A percentile compares a stretch with the other conserved stretches of the same genome.
Conservation (phyloP, 2,888 invertebrate species). For the Thymelicus sylvestris region DNA sequence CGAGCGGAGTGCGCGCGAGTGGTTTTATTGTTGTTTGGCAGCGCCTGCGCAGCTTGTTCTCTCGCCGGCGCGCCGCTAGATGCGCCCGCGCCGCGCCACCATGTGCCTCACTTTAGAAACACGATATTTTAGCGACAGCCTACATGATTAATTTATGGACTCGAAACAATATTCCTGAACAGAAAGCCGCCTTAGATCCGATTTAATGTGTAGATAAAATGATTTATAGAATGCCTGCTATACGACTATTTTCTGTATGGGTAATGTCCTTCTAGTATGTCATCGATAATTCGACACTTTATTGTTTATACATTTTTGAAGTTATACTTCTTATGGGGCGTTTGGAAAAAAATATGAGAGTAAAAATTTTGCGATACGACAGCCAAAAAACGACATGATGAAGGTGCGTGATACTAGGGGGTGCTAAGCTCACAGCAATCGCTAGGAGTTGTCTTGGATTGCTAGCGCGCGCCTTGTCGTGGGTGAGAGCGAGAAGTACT, state of each 20-base stretch:
- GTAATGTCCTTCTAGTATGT: slow-evolving; percentile 26
- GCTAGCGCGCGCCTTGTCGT: too few relatives aligned
- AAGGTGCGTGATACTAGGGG: too few relatives aligned
- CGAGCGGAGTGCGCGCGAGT: slow-evolving; percentile 48
- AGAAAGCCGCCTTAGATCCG: slow-evolving; percentile 67
- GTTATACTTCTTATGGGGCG: too few relatives aligned
- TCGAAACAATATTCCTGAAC: slow-evolving; percentile 72
- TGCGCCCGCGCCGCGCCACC: slow-evolving; percentile 69
- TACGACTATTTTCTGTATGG: slow-evolving; percentile 51
- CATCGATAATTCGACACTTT: slow-evolving; percentile 23
- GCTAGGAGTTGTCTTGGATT: too few relatives aligned
- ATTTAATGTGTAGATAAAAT: slow-evolving; percentile 78
- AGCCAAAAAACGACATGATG: too few relatives aligned
- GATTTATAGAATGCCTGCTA: slow-evolving; percentile 71
- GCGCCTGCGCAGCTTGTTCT: slow-evolving; percentile 66
- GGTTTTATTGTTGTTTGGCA: slow-evolving; percentile 71
- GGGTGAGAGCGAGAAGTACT: too few relatives aligned
- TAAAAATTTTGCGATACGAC: too few relatives aligned
- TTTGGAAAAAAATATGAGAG: too few relatives aligned
- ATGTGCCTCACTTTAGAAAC: slow-evolving; percentile 65
- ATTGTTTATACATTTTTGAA: background rate
- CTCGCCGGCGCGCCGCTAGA: slow-evolving; percentile 56
- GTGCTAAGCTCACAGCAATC: too few relatives aligned
- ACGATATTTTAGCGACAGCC: slow-evolving; percentile 82
- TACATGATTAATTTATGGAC: slow-evolving; percentile 83